Evolutionary conservation across 92 coral and sea anemone species (phyloP).

Genomic region (Porites lobata): DNA sequence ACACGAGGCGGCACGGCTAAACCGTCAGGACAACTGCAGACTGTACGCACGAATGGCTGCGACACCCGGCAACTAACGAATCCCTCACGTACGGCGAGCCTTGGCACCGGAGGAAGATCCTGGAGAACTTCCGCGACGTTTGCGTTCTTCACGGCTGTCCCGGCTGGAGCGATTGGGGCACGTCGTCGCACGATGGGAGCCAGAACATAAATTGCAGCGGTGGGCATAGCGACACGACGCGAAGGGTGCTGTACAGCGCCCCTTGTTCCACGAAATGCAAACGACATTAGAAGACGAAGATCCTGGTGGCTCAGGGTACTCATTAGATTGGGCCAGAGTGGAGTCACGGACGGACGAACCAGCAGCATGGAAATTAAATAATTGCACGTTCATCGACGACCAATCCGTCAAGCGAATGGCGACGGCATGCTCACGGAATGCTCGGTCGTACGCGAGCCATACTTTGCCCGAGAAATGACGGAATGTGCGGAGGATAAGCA

Average conservation of each 20-base stretch:
- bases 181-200: neutral
- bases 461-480: neutral
- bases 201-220: neutral
- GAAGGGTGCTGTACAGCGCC: neutral
- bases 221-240: neutral
- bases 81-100: neutral
- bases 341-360: neutral
- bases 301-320: too few relatives aligned
- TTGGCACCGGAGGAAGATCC: slow-evolving; percentile 4
- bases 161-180: neutral
- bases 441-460: neutral
- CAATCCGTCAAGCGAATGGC: neutral
- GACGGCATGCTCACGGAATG: neutral
- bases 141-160: neutral
- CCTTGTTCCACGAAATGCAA: slow-evolving; percentile 28
- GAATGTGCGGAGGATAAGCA: neutral
- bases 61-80: too few relatives aligned
- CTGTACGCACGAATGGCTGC: too few relatives aligned
- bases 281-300: neutral
- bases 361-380: slow-evolving; percentile 4
- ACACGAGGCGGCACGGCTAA: too few relatives aligned
- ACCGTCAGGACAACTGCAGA: too few relatives aligned
- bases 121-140: slow-evolving; percentile 15
- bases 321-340: too few relatives aligned
- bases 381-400: neutral